These are phyloP conservation scores for Xyrauchen texanus DNA, from an alignment of 2,113 vertebrate species.

Conservation along the genomic window DNA sequence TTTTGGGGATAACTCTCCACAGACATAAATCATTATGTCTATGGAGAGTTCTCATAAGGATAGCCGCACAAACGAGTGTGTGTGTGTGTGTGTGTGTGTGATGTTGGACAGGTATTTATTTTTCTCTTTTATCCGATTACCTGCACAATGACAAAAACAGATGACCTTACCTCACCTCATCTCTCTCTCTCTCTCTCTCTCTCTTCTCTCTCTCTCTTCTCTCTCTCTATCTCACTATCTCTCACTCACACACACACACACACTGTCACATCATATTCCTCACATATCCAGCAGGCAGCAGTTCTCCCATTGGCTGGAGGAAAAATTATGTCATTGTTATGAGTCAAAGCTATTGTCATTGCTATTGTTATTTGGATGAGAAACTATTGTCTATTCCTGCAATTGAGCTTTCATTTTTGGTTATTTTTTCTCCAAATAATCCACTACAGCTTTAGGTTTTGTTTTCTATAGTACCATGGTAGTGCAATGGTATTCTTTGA, in stretches of 20 bases:
- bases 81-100: constrained; percentile 49
- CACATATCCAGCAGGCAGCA: constrained; percentile 4
- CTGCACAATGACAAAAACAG: constrained; percentile 69
- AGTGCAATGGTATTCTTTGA: too few relatives aligned
- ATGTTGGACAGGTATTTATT: constrained; percentile 73
- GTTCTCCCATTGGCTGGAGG: constrained; percentile 10
- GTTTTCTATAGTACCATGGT: too few relatives aligned
- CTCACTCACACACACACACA: constrained; percentile 22
- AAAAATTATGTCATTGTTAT: constrained; percentile 20
- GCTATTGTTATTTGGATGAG: background rate
- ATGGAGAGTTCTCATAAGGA: background rate
- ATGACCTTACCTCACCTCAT: constrained; percentile 73
- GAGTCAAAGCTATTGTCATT: background rate
- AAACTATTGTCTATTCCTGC: too few relatives aligned
- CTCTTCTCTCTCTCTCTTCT: constrained; percentile 34
- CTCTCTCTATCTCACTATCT: too few relatives aligned
- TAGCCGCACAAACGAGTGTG: background rate
- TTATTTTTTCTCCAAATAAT: too few relatives aligned
- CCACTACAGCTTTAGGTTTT: too few relatives aligned
- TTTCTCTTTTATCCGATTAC: constrained; percentile 69
- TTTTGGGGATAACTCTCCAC: background rate
- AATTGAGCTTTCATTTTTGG: too few relatives aligned
- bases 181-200: too few relatives aligned
- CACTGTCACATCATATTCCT: constrained; percentile 28
- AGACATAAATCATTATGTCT: background rate